Base-by-base conservation (phyloP, 1,140 invertebrate genomes). In the Drosophila takahashii region DNA sequence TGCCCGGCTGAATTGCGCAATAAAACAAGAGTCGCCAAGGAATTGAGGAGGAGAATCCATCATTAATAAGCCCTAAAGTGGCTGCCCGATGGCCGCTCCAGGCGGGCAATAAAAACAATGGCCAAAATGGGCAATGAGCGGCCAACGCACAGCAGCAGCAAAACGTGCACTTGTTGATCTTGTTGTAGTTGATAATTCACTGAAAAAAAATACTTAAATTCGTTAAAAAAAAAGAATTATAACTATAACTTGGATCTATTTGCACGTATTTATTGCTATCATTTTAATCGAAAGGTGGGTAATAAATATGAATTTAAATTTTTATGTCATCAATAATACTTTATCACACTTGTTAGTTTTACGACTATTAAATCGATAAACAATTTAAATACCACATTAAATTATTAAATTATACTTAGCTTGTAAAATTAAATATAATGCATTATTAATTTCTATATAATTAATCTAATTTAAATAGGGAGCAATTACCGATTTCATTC, bases 11-110 rank as follows among this genome's bases (percentile, higher is more conserved):
- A 73, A 67, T 86, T 89, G 83, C 83, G 83, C 84, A 87, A 87
- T 84, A 87, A 87, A 87, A 89, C 74, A 52, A 51, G 56, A 53
- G 71, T 66, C 78, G 64, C 62, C 41, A 54, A 48, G 56, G 52
- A 89, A 89, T 89, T 87, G 83, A 77, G 83, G 79, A 79, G 85
- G 84, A 85, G 84, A 89, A 89, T 89, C 85, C 84, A 89, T 89
- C 84, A 89, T 89, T 89, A 89, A 89, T 89, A 89, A 89, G 85
- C 84, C 84, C 84, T 89, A 90, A 89, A 89, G 84, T 89, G 84
- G 84, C 65, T 78, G 66, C 66, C 56, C 62, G 59, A 77, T 73
- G 60, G 80, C 71, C 80, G 69, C 81, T 79, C 41, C 80, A 79
- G 81, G 81, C 81, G 73, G 83, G 85, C 80, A 87, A 89, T 89